Conservation (phyloP, 2,113 vertebrate genomes). For the Sprattus sprattus region DNA sequence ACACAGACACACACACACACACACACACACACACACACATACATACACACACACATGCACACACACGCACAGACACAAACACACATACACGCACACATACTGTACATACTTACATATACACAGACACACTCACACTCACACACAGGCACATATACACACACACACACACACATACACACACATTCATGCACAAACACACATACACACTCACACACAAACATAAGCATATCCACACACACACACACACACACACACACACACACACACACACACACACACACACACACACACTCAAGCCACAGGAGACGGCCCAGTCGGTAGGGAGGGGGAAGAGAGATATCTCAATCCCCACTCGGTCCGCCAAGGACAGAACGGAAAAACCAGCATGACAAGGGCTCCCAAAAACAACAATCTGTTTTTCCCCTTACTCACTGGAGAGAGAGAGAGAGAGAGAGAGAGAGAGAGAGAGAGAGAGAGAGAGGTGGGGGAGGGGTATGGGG, state of each 20-base stretch:
- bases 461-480: conserved; percentile 10
- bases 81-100: neutral
- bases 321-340: conserved; percentile 15
- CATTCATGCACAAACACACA: neutral
- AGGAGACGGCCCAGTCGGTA: neutral
- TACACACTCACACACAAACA: neutral
- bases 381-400: conserved; percentile 32
- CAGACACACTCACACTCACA: neutral
- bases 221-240: neutral
- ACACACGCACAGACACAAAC: neutral
- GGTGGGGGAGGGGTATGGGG: neutral
- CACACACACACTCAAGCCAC: neutral
- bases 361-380: conserved; percentile 35
- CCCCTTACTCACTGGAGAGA: conserved; percentile 36
- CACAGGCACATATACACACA: neutral
- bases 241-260: neutral
- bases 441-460: neutral
- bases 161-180: neutral
- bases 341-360: conserved; percentile 26
- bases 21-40: neutral
- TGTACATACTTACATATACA: neutral
- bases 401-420: conserved; percentile 60
- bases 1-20: neutral
- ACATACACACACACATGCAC: neutral
- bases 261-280: neutral